These are phyloP conservation scores for Opisthograptis luteolata DNA, from an alignment of 2,888 invertebrate genomes.

Conservation along the genomic window DNA sequence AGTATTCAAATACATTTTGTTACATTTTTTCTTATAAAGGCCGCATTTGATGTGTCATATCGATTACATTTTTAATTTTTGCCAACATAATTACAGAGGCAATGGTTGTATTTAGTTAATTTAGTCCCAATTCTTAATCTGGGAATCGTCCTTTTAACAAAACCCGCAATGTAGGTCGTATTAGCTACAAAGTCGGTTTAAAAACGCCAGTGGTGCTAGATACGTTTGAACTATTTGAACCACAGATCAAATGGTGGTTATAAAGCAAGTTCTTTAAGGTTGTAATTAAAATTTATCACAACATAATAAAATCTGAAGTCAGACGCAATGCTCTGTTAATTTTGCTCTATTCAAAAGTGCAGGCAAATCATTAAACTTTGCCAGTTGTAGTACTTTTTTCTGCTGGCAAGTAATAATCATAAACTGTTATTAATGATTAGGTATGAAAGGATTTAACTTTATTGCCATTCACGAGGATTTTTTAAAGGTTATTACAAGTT, in stretches of 20 bases:
- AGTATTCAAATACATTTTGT: too few species aligned
- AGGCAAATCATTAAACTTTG: conserved; percentile 34
- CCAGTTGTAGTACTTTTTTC: conserved; percentile 20
- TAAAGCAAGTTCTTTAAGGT: conserved; percentile 49
- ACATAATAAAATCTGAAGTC: conserved; percentile 53
- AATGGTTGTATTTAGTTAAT: too few species aligned
- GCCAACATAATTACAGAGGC: too few species aligned
- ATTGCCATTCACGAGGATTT: conserved; percentile 9
- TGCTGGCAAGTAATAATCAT: conserved; percentile 8
- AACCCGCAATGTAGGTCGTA: conserved; percentile 19
- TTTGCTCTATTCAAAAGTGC: conserved; percentile 51
- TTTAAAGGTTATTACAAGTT: too few species aligned
- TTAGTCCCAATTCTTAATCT: too few species aligned
- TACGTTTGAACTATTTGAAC: conserved; percentile 60
- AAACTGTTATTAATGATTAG: conserved; percentile 11
- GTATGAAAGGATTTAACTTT: not conserved
- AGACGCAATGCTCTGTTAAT: conserved; percentile 50
- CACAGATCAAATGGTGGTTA: conserved; percentile 51
- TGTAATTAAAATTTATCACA: conserved; percentile 69
- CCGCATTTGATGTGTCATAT: too few species aligned
- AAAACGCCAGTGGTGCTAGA: conserved; percentile 38
- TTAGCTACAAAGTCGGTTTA: conserved; percentile 22
- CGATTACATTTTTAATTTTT: too few species aligned
- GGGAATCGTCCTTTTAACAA: too few species aligned
- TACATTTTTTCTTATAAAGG: too few species aligned